phyloP scores from a whole-genome alignment of 2,888 invertebrate genomes.

The Aromia moschata region DNA sequence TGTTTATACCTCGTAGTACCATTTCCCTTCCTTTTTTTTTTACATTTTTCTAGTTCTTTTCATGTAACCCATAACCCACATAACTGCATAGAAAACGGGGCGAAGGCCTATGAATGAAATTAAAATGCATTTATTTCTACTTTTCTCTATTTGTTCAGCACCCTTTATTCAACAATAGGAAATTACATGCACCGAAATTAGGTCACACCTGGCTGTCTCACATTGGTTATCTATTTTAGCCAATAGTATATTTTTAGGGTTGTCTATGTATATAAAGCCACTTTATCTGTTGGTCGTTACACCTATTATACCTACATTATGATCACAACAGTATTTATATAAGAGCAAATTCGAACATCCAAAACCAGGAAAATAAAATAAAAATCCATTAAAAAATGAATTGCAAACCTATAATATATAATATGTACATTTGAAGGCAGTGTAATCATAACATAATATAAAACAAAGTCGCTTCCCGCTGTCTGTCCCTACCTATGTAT shows the following conservation, averaged over 20 bases:
- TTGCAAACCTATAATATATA: too few species aligned
- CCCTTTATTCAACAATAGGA: constrained; percentile 14
- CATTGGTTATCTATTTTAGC: constrained; percentile 23
- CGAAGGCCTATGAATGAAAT: neutral
- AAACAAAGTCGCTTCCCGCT: too few species aligned
- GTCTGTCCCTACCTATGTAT: too few species aligned
- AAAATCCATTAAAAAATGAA: neutral
- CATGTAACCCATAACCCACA: too few species aligned
- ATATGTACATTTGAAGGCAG: too few species aligned
- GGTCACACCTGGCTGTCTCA: constrained; percentile 20
- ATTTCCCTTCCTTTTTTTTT: too few species aligned
- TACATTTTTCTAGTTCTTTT: neutral
- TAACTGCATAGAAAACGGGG: neutral
- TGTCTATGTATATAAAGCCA: constrained; percentile 15
- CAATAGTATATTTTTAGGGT: constrained; percentile 23
- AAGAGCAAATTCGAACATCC: too few species aligned
- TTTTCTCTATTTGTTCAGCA: constrained; percentile 9
- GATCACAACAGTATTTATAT: too few species aligned
- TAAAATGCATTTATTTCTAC: neutral
- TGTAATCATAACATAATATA: too few species aligned
- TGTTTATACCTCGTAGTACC: too few species aligned
- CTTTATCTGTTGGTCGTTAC: constrained; percentile 4
- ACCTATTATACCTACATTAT: neutral
- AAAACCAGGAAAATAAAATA: neutral
- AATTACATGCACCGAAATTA: constrained; percentile 15